Conservation (phyloP, 2,113 vertebrate genomes). For the Phrynosoma blainvillii region DNA sequence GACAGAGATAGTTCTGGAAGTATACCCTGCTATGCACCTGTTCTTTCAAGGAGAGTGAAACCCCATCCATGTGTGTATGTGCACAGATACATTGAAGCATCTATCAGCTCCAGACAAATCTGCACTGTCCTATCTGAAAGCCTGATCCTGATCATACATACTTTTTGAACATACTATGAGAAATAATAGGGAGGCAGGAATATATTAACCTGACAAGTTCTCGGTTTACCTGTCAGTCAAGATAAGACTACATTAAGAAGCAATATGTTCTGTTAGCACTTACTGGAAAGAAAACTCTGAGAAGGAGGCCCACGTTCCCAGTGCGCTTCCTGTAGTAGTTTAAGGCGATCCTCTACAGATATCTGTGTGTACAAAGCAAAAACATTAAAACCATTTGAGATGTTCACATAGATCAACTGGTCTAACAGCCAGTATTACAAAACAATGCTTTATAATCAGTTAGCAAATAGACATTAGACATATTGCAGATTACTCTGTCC, state of each 20-base stretch:
- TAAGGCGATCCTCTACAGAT: constrained; percentile 91
- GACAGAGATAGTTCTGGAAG: too few species aligned
- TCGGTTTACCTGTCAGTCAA: background rate
- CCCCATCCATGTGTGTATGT: too few species aligned
- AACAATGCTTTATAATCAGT: background rate
- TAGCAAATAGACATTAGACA: background rate
- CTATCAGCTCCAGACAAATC: background rate
- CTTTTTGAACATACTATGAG: constrained; percentile 1
- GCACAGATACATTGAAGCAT: background rate
- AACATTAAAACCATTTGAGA: background rate
- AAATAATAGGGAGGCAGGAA: background rate
- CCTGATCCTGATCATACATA: background rate
- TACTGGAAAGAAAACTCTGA: constrained; percentile 96
- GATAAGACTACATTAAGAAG: background rate
- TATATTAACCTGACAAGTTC: background rate
- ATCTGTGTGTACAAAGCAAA: constrained; percentile 74
- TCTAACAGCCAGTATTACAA: constrained; percentile 16
- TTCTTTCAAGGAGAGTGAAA: too few species aligned
- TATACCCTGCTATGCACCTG: too few species aligned
- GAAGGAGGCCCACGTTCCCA: constrained; percentile 93
- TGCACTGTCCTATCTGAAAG: background rate
- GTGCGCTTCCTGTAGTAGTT: constrained; percentile 92
- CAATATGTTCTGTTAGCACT: constrained; percentile 67
- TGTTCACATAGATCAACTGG: constrained; percentile 11
- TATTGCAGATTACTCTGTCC: background rate